These are phyloP conservation scores for Anaspis maculata DNA, from an alignment of 2,888 invertebrate species.

Conservation along the genomic window DNA sequence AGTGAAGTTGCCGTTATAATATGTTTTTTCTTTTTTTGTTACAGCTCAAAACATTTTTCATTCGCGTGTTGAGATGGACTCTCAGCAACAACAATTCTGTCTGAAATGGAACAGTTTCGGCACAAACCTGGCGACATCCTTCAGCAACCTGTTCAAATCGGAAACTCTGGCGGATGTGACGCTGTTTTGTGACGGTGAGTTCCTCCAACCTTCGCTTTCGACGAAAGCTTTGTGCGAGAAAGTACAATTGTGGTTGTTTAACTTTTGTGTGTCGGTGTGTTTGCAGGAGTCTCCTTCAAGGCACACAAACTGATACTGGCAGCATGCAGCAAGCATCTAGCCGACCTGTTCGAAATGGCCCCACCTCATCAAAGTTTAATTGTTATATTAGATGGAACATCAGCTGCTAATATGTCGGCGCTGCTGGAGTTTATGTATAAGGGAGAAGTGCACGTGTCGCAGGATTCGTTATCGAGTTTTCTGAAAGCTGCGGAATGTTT, in stretches of 20 bases:
- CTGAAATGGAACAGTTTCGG: conserved; percentile 95
- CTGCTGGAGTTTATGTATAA: conserved; percentile 91
- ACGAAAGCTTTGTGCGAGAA: neutral
- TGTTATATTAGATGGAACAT: conserved; percentile 83
- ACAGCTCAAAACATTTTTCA: conserved; percentile 57
- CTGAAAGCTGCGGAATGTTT: conserved; percentile 85
- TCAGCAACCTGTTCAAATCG: conserved; percentile 87
- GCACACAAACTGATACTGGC: conserved; percentile 87
- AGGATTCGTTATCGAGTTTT: conserved; percentile 84
- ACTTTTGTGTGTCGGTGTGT: too few species aligned
- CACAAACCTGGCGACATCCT: conserved; percentile 85
- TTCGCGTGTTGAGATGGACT: conserved; percentile 79
- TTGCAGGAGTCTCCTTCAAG: conserved; percentile 79
- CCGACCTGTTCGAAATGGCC: conserved; percentile 82
- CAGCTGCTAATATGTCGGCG: conserved; percentile 84
- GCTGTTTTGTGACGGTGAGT: conserved; percentile 86
- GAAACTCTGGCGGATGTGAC: conserved; percentile 89
- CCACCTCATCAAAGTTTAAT: conserved; percentile 73
- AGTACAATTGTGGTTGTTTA: too few species aligned
- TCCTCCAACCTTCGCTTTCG: neutral
- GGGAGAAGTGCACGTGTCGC: conserved; percentile 87
- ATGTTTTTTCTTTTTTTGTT: conserved; percentile 33
- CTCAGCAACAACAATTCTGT: conserved; percentile 86
- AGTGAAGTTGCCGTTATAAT: too few species aligned
- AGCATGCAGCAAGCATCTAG: conserved; percentile 89